Evolutionary conservation across 2,113 vertebrate species (phyloP).

Genomic region (Trachemys scripta): DNA sequence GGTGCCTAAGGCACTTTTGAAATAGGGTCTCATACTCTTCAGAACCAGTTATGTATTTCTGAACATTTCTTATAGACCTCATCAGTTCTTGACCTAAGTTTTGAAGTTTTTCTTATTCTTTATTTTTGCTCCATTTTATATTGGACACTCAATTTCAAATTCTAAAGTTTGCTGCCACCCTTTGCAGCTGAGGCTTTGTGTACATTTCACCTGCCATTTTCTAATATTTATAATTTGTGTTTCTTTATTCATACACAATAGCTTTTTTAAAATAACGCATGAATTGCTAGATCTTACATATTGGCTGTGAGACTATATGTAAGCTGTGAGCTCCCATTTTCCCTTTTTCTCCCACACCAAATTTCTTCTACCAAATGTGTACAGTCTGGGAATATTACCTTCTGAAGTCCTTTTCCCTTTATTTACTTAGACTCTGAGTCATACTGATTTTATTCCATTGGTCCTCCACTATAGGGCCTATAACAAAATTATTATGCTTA

Average conservation of each 20-base stretch:
- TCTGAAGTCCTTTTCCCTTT: not conserved
- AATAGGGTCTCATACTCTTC: not conserved
- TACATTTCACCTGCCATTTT: not conserved
- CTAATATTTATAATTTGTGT: not conserved
- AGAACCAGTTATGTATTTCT: not conserved
- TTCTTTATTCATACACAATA: rapidly evolving
- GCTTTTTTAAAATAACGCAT: not conserved
- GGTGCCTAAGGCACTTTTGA: not conserved
- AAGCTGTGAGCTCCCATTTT: not conserved
- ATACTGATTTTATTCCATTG: not conserved
- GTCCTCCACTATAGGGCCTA: not conserved
- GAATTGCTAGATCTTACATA: not conserved
- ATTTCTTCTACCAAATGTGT: not conserved
- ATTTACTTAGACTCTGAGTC: not conserved
- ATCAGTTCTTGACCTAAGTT: not conserved
- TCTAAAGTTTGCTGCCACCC: not conserved
- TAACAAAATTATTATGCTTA: not conserved
- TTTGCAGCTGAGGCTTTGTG: not conserved
- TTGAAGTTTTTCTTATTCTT: not conserved
- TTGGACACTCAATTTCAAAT: not conserved
- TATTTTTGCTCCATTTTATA: not conserved
- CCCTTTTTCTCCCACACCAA: not conserved
- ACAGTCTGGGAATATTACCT: not conserved
- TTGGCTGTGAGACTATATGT: not conserved
- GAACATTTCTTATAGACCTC: not conserved